Evolutionary conservation across 2,797 vertebrate genomes (phyloP).

Genomic region (Bradypodion ventrale): DNA sequence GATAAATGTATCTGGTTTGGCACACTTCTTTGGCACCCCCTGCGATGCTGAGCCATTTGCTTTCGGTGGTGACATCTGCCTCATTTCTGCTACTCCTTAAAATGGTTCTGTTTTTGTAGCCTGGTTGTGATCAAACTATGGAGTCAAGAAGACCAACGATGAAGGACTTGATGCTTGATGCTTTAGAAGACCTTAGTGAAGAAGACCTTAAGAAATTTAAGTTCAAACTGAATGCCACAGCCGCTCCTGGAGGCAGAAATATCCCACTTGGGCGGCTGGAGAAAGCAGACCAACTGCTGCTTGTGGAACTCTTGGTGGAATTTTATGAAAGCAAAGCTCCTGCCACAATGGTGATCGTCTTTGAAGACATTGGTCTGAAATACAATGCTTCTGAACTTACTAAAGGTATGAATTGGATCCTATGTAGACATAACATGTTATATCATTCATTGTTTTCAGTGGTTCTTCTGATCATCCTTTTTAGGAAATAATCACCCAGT

Average conservation of each 20-base stretch:
- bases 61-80: not conserved
- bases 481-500: not conserved
- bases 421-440: no score
- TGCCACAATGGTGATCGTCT: not conserved
- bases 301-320: constrained; percentile 18
- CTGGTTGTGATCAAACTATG: not conserved
- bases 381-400: constrained; percentile 29
- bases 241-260: not conserved
- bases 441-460: no score
- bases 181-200: constrained; percentile 28
- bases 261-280: constrained; percentile 30
- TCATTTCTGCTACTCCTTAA: not conserved
- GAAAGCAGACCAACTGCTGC: not conserved
- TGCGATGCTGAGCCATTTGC: not conserved
- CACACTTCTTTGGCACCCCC: not conserved
- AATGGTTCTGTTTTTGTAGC: not conserved
- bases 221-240: constrained; percentile 5
- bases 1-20: not conserved
- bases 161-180: constrained; percentile 10
- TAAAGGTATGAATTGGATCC: constrained; percentile 17
- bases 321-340: constrained; percentile 21
- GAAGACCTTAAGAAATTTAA: constrained; percentile 5
- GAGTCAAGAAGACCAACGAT: not conserved
- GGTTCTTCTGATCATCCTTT: not conserved
- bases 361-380: constrained; percentile 36